These are phyloP conservation scores for Thymelicus lineola DNA, from an alignment of 2,888 invertebrate genomes.

Conservation along the genomic window DNA sequence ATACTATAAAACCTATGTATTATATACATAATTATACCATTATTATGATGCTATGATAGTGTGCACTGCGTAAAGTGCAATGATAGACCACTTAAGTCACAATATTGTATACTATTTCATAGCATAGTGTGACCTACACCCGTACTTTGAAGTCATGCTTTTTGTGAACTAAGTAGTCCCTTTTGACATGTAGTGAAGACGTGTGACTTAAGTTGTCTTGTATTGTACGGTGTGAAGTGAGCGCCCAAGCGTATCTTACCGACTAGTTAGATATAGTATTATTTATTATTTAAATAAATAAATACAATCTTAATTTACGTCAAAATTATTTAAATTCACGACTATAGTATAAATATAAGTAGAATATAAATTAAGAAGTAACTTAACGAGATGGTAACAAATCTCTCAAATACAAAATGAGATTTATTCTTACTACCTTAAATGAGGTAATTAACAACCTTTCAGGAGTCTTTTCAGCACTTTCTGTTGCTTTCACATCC, in stretches of 20 bases:
- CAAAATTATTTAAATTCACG: background rate
- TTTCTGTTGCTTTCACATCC: slow-evolving; percentile 46
- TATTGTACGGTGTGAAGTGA: too few relatives aligned
- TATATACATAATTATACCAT: too few relatives aligned
- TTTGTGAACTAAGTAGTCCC: too few relatives aligned
- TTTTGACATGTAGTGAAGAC: too few relatives aligned
- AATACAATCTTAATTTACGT: background rate
- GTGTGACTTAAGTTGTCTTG: too few relatives aligned
- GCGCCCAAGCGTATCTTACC: background rate
- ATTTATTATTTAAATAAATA: background rate
- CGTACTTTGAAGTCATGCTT: too few relatives aligned
- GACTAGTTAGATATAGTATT: background rate
- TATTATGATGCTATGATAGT: too few relatives aligned
- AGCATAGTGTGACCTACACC: too few relatives aligned
- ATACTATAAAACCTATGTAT: background rate
- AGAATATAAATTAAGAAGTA: background rate
- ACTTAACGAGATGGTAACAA: slow-evolving; percentile 6
- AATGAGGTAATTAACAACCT: slow-evolving; percentile 71
- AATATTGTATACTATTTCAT: too few relatives aligned
- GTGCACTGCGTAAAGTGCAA: too few relatives aligned
- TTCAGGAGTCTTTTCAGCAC: slow-evolving; percentile 69
- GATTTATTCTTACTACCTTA: slow-evolving; percentile 66
- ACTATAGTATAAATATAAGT: too few relatives aligned
- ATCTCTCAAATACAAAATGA: slow-evolving; percentile 31
- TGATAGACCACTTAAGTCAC: too few relatives aligned